A percentile compares a stretch with the other conserved stretches of the same genome.
Evolutionary conservation across 2,888 invertebrate genomes (phyloP).

Genomic region (Lasioglossum morio): DNA sequence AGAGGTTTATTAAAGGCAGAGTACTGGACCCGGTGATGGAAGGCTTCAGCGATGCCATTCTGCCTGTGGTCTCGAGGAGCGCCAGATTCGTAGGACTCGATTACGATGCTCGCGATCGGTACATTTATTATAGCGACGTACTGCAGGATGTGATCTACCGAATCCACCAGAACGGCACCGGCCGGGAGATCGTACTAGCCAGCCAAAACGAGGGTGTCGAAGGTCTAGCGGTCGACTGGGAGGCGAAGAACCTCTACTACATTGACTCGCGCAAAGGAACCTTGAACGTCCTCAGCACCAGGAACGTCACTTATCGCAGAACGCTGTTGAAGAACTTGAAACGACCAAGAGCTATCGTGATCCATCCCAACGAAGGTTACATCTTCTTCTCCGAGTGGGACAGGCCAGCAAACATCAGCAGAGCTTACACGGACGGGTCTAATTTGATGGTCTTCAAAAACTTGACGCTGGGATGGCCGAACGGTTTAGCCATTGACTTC

Average conservation of each 20-base stretch:
- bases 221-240: conserved; percentile 98
- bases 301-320: conserved; percentile 93
- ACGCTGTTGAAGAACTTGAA: conserved; percentile 95
- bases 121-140: conserved; percentile 99
- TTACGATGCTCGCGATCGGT: conserved; percentile 95
- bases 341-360: conserved; percentile 97
- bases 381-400: conserved; percentile 99
- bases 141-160: conserved; percentile 97
- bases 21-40: conserved; percentile 94
- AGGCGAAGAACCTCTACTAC: conserved; percentile 97
- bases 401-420: conserved; percentile 97
- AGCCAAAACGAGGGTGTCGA: conserved; percentile 99
- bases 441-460: conserved; percentile 95
- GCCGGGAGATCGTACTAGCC: conserved; percentile 95
- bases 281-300: conserved; percentile 95
- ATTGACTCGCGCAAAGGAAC: conserved; percentile 98
- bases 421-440: conserved; percentile 96
- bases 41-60: conserved; percentile 97
- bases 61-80: conserved; percentile 95
- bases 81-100: conserved; percentile 98
- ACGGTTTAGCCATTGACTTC: conserved; percentile 97
- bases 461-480: conserved; percentile 98
- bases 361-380: conserved; percentile 97
- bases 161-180: conserved; percentile 91
- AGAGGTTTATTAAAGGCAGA: conserved; percentile 97